These are phyloP conservation scores for Aleiodes leptofemur DNA, from an alignment of 2,888 invertebrate genomes.

Conservation along the genomic window DNA sequence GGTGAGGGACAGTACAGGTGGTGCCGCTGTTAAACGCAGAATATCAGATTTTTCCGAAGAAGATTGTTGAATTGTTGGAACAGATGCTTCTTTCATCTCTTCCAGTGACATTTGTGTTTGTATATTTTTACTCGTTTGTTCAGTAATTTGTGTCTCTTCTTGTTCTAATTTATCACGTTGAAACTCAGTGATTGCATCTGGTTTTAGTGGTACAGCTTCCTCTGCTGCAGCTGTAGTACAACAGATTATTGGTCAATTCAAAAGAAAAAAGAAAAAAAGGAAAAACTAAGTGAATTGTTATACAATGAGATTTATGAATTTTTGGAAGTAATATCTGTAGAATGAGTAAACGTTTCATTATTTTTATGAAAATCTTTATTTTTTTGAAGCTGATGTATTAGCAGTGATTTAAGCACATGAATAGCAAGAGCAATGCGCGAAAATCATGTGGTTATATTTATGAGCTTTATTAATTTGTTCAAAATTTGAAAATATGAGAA, in stretches of 20 bases:
- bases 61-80: conserved; percentile 36
- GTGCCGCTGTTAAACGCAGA: conserved; percentile 35
- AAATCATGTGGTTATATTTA: not conserved
- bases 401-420: not conserved
- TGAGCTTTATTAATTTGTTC: not conserved
- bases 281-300: not conserved
- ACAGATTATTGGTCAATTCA: conserved; percentile 3
- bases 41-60: conserved; percentile 33
- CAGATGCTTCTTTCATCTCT: conserved; percentile 34
- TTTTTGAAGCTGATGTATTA: not conserved
- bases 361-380: not conserved
- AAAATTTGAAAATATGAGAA: conserved; percentile 1
- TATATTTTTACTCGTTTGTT: conserved; percentile 4
- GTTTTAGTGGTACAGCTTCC: conserved; percentile 47
- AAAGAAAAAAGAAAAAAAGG: not conserved
- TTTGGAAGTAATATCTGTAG: too few relatives aligned
- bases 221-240: conserved; percentile 12
- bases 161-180: conserved; percentile 42
- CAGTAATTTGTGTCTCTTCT: conserved; percentile 6
- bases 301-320: too few relatives aligned
- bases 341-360: too few relatives aligned
- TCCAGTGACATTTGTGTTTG: not conserved
- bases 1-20: conserved; percentile 22
- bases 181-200: not conserved
- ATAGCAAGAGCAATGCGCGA: conserved; percentile 7